Evolutionary conservation across 2,888 invertebrate species (phyloP), one percentile per base, ranked within the genome.

Genomic region (Acleris emargana): DNA sequence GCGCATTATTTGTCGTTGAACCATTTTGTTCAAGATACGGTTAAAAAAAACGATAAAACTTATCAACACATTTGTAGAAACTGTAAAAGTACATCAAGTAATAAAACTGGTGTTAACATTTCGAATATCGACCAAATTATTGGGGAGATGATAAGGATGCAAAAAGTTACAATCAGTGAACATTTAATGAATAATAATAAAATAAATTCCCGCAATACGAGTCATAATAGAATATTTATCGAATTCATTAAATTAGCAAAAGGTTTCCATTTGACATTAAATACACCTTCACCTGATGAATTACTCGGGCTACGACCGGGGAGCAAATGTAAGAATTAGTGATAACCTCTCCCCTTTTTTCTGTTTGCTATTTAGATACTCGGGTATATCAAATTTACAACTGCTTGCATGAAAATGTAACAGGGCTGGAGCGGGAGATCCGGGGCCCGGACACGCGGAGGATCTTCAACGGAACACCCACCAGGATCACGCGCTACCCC

Each of bases 1-100:
- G 70, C 73, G 60, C 57, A 68, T 4, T 64, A 81, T 22, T 57
- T 80, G 32, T 69, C 67, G 28, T 76, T 81, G 72, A 77, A 80
- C 67, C 69, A 70, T 45, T 54, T 54, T 6, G 16, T 42, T 1
- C 18, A 42, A 18, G 38, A 54, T 6, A 16, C 20, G 18, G 16
- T 38, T 7, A 18, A 20, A 2, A 54, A 28, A 20, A 54, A 54
- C 42, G 5, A 42, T 42, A 20, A 42, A 20, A 54, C 7, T 16
- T 54, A 54, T 13, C 20, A 54, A 42, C 13, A 16, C 13, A 54
- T 42, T 11, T 7, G 20, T 16, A 42, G 16, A 16, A 16, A 5
- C 9, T 20, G 38, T 16, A 13, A 16, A n/a, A 16, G 2, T 4
- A 20, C 18, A 20, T 20, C 16, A 7, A 16, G 18, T 17, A 54